Percentiles rank a stretch among this genome's conserved stretches.
Evolutionary conservation across 35 echinoderm and acorn worm species (phyloP).

Genomic region (Apostichopus californicus): DNA sequence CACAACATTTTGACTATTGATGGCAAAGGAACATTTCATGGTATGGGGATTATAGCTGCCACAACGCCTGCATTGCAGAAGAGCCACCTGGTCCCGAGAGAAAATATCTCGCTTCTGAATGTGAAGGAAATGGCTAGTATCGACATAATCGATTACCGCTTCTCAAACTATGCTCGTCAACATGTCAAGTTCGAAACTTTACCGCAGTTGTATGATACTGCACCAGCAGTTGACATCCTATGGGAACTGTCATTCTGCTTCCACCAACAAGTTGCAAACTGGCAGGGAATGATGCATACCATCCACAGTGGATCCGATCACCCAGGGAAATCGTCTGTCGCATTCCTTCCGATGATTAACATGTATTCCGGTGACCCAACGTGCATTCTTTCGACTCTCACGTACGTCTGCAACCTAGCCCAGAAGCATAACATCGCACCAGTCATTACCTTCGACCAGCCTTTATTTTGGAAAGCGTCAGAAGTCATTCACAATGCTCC

Average conservation of each 20-base stretch:
- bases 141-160: slow-evolving; percentile 55
- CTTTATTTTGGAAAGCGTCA: slow-evolving; percentile 66
- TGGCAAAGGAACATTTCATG: slow-evolving; percentile 72
- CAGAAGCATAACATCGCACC: slow-evolving; percentile 26
- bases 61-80: neutral
- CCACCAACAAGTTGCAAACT: neutral
- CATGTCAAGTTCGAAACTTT: slow-evolving; percentile 54
- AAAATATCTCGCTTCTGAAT: slow-evolving; percentile 40
- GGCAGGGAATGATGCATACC: slow-evolving; percentile 61
- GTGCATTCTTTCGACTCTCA: slow-evolving; percentile 67
- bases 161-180: slow-evolving; percentile 55
- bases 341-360: slow-evolving; percentile 68
- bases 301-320: slow-evolving; percentile 39
- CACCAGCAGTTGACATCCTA: slow-evolving; percentile 56
- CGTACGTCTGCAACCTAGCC: slow-evolving; percentile 51
- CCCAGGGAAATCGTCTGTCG: slow-evolving; percentile 54
- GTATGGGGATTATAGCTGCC: slow-evolving; percentile 65
- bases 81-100: slow-evolving; percentile 38
- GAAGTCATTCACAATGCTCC: slow-evolving; percentile 53
- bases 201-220: slow-evolving; percentile 12
- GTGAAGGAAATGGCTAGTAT: slow-evolving; percentile 46
- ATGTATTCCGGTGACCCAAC: slow-evolving; percentile 64
- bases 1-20: slow-evolving; percentile 69
- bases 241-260: slow-evolving; percentile 64
- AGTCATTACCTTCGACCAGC: slow-evolving; percentile 75